Base-by-base conservation (phyloP, 2,888 invertebrate species). In the Lordiphosa fenestrarum region DNA sequence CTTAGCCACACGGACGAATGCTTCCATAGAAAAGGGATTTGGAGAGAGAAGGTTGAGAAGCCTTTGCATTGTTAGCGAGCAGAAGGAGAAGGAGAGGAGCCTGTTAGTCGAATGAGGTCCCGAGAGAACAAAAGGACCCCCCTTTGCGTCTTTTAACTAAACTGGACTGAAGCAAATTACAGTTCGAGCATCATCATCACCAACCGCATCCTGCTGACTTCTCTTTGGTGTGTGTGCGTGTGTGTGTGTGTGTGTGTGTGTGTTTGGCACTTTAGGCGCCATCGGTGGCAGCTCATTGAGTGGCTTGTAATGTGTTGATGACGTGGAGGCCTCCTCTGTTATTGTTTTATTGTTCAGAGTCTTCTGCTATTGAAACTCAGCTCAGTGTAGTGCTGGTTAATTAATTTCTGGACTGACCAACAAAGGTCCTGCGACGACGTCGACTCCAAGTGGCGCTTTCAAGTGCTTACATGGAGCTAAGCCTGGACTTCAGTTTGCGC, bases 261-360 rank as follows among this genome's bases (percentile, higher is more conserved):
- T 52, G 54, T 69, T 58, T 83, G 77, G 81, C 77, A 77, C 84
- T 77, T 83, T 76, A 69, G 77, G 81, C 84, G 81, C 81, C 77
- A 58, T 73, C 81, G 68, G 73, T 73, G 73, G 82, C 84, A 80
- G 81, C 84, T 80, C 71, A 78, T 81, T 81, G 77, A 78, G 84
- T 83, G 77, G 77, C 77, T 64, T 81, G 81, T 78, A 78, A 76
- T 83, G 77, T 73, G 77, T 80, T 80, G 81, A 80, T 68, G 63
- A 65, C 66, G 46, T 46, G 53, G 33, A 33, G 44, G 69, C 58
- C 58, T 30, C 30, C 64, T 55, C 63, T 59, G 73, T 84, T 84
- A 78, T 78, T 78, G 77, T 78, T 78, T 84, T 84, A 83, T 83
- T 77, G 84, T 77, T 62, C 25, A 40, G 58, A 47, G 48, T 35